Conservation (phyloP, 1,140 invertebrate genomes). For the Caerostris extrusa region DNA sequence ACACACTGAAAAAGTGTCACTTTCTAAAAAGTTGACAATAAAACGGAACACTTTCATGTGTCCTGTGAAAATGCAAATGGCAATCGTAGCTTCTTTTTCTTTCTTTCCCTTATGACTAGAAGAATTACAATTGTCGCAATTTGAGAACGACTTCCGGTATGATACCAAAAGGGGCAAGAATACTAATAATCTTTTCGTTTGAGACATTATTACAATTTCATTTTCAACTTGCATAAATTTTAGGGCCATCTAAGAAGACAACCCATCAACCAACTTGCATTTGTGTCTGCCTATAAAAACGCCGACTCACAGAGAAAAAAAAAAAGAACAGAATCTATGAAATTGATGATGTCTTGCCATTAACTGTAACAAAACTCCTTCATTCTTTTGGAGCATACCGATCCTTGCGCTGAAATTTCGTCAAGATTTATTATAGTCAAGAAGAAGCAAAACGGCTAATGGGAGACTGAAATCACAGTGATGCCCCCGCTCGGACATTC, state of each 20-base stretch:
- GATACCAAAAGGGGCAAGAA: background rate
- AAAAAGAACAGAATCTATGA: background rate
- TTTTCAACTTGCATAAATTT: background rate
- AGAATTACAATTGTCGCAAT: background rate
- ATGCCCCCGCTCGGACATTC: too few relatives aligned
- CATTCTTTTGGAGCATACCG: background rate
- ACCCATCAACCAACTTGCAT: background rate
- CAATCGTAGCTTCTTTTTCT: too few relatives aligned
- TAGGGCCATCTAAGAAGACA: background rate
- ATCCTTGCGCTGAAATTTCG: constrained; percentile 52
- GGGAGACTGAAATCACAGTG: constrained; percentile 13
- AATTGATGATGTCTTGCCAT: constrained; percentile 35
- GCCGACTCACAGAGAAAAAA: background rate
- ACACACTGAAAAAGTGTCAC: too few relatives aligned
- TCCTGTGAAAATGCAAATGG: too few relatives aligned
- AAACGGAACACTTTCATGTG: too few relatives aligned
- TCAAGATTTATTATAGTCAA: constrained; percentile 53
- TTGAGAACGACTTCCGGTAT: background rate
- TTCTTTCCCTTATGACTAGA: too few relatives aligned
- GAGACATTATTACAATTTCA: background rate
- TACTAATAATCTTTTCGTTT: background rate
- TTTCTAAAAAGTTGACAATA: too few relatives aligned
- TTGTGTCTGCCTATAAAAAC: background rate
- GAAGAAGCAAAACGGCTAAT: constrained; percentile 21
- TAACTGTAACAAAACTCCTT: constrained; percentile 39